Conservation (phyloP, 2,797 vertebrate genomes). For the Pampus argenteus region DNA sequence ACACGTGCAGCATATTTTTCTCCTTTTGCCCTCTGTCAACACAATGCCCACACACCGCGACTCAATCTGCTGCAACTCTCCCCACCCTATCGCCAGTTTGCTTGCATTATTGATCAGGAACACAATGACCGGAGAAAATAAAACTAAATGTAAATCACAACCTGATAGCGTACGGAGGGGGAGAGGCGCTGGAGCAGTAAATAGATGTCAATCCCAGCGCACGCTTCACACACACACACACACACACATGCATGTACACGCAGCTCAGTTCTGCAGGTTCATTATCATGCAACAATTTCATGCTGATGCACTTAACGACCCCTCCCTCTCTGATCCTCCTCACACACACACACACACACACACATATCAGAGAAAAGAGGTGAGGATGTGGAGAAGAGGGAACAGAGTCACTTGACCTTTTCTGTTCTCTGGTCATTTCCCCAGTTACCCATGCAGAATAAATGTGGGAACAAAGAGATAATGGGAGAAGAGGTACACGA, state of each 20-base stretch:
- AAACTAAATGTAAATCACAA: constrained; percentile 41
- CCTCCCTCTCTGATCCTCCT: constrained; percentile 21
- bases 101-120: constrained; percentile 55
- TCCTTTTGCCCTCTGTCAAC: not conserved
- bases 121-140: constrained; percentile 19
- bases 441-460: constrained; percentile 75
- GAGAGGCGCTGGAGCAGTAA: constrained; percentile 9
- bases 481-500: constrained; percentile 12
- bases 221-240: not conserved
- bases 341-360: constrained; percentile 3
- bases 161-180: not conserved
- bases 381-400: constrained; percentile 17
- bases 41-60: not conserved
- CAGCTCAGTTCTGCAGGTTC: constrained; percentile 60
- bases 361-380: constrained; percentile 28
- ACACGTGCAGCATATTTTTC: not conserved
- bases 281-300: constrained; percentile 80
- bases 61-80: not conserved
- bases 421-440: constrained; percentile 78
- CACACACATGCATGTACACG: not conserved
- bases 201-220: constrained; percentile 26
- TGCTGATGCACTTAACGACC: constrained; percentile 67
- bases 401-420: constrained; percentile 84
- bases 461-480: constrained; percentile 23
- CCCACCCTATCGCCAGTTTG: not conserved